Evolutionary conservation across 1,140 invertebrate genomes (phyloP), one percentile per base, ranked within the genome.

Genomic region (Aphis craccivora): DNA sequence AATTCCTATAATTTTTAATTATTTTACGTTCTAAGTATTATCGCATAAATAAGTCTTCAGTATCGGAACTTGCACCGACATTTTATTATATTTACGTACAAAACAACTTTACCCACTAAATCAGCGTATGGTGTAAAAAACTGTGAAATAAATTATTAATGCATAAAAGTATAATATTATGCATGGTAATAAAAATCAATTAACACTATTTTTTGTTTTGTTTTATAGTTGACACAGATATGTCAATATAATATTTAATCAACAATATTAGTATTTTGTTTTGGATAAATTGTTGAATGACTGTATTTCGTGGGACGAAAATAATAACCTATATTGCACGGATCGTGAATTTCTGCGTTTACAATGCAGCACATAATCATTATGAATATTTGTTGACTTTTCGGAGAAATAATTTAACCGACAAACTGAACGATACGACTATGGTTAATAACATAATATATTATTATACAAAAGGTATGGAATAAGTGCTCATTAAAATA

Each of bases 401-500:
- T 76, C 18, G 30, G 18, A 76, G 14, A 76, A 18, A 76, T 76
- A 76, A 76, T 35, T 76, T 18, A n/a, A 76, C 60, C n/a, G 30
- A 18, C 11, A 76, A 76, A n/a, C 14, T 5, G 60, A 76, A 76
- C n/a, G 14, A 76, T 35, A 35, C 14, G 60, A n/a, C 60, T n/a
- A 76, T 14, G 14, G 30, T n/a, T n/a, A 76, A 76, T 76, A 76
- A n/a, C n/a, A 35, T 14, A 3, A 35, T 14, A 3, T 6, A 35
- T 14, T 51, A 14, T 51, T 51, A 51, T 14, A n/a, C 20, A 53
- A 23, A 53, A 53, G 53, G 53, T n/a, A n/a, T 1, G 5, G n/a
- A 30, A 76, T n/a, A 76, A 76, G 60, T 76, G n/a, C 60, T 76
- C 60, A 76, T 76, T 76, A 76, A 76, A 76, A 76, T 76, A 76